Evolutionary conservation across 2,797 vertebrate genomes (phyloP).

Genomic region (Centroberyx gerrardi): DNA sequence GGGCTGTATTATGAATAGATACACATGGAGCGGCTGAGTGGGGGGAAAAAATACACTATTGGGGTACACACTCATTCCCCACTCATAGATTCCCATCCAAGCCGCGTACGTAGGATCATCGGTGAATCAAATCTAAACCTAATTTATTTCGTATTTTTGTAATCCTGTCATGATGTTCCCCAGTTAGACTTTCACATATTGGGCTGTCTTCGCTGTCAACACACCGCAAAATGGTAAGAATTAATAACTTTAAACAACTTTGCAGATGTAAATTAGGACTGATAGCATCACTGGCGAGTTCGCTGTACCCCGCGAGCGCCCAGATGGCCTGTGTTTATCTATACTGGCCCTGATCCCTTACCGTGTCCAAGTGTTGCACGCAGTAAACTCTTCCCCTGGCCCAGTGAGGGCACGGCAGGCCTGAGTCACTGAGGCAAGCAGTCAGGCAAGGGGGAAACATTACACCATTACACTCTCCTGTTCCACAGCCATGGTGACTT

Average conservation of each 20-base stretch:
- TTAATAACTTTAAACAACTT: constrained; percentile 48
- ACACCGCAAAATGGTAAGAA: constrained; percentile 40
- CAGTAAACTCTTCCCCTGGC: constrained; percentile 66
- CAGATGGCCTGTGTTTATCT: constrained; percentile 75
- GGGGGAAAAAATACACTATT: constrained; percentile 3
- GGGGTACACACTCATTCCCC: neutral
- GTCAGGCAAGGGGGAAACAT: constrained; percentile 74
- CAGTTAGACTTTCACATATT: neutral
- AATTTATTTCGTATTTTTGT: neutral
- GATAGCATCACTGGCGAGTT: constrained; percentile 52
- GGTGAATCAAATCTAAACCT: constrained; percentile 38
- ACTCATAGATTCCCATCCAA: neutral
- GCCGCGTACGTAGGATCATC: constrained; percentile 9
- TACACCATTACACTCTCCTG: constrained; percentile 80
- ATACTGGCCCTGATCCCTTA: constrained; percentile 57
- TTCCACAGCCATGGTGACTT: constrained; percentile 78
- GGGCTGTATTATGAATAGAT: constrained; percentile 56
- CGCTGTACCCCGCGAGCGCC: constrained; percentile 57
- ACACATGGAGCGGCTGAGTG: constrained; percentile 10
- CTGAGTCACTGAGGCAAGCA: constrained; percentile 75
- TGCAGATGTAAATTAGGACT: constrained; percentile 47
- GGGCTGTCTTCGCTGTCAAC: constrained; percentile 9
- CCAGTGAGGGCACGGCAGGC: constrained; percentile 56
- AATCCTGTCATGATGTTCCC: neutral
- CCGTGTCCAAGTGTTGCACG: constrained; percentile 66